Evolutionary conservation across 1,140 invertebrate species (phyloP), one percentile per base, ranked within the genome.

Genomic region (Leptoteleia sp.): DNA sequence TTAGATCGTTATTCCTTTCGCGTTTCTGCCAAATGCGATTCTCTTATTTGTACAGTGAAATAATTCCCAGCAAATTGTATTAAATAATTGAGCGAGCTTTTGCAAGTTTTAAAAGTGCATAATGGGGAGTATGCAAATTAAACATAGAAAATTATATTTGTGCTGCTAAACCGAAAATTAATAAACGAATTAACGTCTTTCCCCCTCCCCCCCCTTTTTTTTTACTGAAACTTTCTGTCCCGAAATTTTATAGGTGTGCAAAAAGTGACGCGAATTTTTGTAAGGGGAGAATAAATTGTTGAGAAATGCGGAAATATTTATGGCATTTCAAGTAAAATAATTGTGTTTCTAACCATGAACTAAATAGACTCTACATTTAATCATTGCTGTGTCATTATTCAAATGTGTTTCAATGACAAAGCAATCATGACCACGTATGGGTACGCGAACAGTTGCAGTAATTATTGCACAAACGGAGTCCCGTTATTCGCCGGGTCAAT

Each of bases 311-410:
- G 15, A 43, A 57, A 57, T 31, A 57, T 57, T 57, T 43, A 42
- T 57, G 15, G 13, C 13, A 57, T 43, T 17, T 27, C 0, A 8
- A 62, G 27, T 64, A 17, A 40, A 12, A 42, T 43, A 67, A 52
- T 67, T 43, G 15, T 31, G 16, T 12, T 67, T 17, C 12, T 67
- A 54, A 67, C 62, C 62, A 47, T 67, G 62, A 67, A 67, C 62
- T 67, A 55, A 67, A 67, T 45, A 67, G 48, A 8, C 38, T 54
- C 8, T 55, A 67, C 37, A 67, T 67, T 67, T 54, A 67, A 67
- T 67, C 62, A 67, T 42, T 13, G 55, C 40, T 40, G 37, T 29
- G 22, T 50, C 25, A 64, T 50, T 64, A 40, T 64, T 64, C 47
- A 64, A 50, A 19, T 42, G 33, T 37, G 16, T 1, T 9, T 64